Evolutionary conservation across 1,140 invertebrate species (phyloP).

Genomic region (Brachionus manjavacas): DNA sequence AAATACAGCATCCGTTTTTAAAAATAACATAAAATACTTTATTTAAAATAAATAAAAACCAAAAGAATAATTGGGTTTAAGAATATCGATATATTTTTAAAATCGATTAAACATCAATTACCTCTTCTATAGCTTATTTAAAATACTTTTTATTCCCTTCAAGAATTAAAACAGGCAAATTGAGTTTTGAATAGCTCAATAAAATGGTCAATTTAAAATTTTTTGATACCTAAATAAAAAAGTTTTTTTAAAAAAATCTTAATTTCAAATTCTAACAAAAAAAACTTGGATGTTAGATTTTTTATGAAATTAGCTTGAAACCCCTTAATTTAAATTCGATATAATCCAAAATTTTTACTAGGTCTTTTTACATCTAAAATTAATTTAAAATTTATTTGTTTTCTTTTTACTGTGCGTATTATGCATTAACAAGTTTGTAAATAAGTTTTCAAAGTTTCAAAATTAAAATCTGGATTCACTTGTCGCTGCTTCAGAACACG

Average conservation of each 20-base stretch:
- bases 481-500: too few species aligned
- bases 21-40: neutral
- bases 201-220: neutral
- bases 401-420: neutral
- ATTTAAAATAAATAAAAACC: neutral
- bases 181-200: too few species aligned
- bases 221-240: neutral
- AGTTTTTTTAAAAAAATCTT: neutral
- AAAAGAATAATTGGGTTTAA: neutral
- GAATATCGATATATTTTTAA: neutral
- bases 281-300: neutral
- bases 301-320: neutral
- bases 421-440: neutral
- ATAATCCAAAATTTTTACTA: neutral
- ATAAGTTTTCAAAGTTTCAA: too few species aligned
- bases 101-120: neutral
- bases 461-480: too few species aligned
- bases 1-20: neutral
- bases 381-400: neutral
- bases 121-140: too few species aligned
- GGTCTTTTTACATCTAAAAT: neutral
- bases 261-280: neutral
- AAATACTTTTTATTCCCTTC: too few species aligned
- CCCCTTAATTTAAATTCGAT: neutral
- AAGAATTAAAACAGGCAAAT: too few species aligned